Base-by-base conservation (phyloP, 2,888 invertebrate genomes). In the Entomobrya proxima region DNA sequence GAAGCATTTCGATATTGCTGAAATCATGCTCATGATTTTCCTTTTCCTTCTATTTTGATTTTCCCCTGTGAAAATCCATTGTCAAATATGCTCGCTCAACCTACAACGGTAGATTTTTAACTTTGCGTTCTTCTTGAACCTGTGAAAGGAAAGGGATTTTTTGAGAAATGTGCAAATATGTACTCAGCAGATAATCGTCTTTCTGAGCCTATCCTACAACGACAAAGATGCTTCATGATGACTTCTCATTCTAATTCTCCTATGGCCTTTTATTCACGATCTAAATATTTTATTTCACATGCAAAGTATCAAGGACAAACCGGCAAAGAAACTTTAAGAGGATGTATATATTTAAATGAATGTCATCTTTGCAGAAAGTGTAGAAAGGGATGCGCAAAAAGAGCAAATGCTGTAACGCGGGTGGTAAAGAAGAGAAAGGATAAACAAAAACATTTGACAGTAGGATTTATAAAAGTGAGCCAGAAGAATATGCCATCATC, bases 251-350 rank as follows among this genome's bases (percentile, higher is more conserved):
- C 85, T 85, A 85, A 85, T 85, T 85, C 78, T 85, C 50, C 78
- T 47, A 72, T 61, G 77, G 84, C 84, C 84, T 58, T 79, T 79
- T 85, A 85, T 85, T 85, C 85, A 85, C 85, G 85, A 85, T 85
- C 85, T 85, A 75, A 85, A 85, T 85, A 85, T 85, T 85, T 79
- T 78, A 79, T 79, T 85, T 79, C 74, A 85, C 77, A 78, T 78
- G 78, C 72, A 78, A 78, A 79, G 50, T 85, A 85, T 84, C 78
- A 84, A 84, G 84, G 84, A 84, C 84, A 67, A n/a, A 78, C 69
- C 47, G 72, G n/a, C 69, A 77, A 84, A 32, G 40, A 47, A 61
- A 37, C 21, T 18, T 1, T 30, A 24, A 61, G 67, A 80, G 55
- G 40, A 7, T 74, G 72, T 44, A 50, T 74, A 21, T 50, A 50